Conservation (phyloP, 2,888 invertebrate genomes). For the Ypsolopha scabrella region DNA sequence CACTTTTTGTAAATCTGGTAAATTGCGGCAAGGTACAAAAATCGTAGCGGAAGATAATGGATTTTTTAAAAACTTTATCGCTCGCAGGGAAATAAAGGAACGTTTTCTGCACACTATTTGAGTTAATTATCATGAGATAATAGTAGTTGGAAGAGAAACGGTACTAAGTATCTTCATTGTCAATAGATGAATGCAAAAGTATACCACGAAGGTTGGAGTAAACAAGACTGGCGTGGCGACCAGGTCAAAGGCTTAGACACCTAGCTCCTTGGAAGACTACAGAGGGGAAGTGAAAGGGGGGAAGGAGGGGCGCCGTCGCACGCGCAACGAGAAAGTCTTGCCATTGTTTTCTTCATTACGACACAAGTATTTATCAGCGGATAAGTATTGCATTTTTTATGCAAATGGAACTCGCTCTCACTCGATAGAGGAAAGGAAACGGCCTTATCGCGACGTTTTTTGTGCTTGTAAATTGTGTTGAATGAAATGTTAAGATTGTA, state of each 20-base stretch:
- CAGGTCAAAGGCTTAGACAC: slow-evolving; percentile 61
- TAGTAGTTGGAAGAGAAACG: too few relatives aligned
- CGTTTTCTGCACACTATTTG: too few relatives aligned
- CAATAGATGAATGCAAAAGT: neutral
- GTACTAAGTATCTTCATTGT: too few relatives aligned
- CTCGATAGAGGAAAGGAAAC: neutral
- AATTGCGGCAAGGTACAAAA: too few relatives aligned
- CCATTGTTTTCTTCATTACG: slow-evolving; percentile 63
- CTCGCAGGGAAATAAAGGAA: too few relatives aligned
- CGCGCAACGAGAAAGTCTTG: slow-evolving; percentile 53
- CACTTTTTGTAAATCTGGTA: too few relatives aligned
- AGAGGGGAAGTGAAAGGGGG: slow-evolving; percentile 14
- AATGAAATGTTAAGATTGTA: too few relatives aligned
- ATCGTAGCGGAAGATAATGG: too few relatives aligned
- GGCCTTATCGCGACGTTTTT: too few relatives aligned
- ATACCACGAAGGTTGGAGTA: slow-evolving; percentile 31
- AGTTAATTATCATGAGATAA: too few relatives aligned
- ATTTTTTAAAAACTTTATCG: too few relatives aligned
- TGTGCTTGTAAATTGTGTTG: too few relatives aligned
- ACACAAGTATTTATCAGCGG: slow-evolving; percentile 51
- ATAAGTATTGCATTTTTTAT: slow-evolving; percentile 50
- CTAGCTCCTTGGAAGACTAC: slow-evolving; percentile 8
- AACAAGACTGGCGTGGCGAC: slow-evolving; percentile 44
- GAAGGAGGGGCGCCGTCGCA: slow-evolving; percentile 23
- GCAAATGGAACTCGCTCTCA: slow-evolving; percentile 25